Base-by-base conservation (phyloP, 2,113 vertebrate genomes). In the Murina feae region DNA sequence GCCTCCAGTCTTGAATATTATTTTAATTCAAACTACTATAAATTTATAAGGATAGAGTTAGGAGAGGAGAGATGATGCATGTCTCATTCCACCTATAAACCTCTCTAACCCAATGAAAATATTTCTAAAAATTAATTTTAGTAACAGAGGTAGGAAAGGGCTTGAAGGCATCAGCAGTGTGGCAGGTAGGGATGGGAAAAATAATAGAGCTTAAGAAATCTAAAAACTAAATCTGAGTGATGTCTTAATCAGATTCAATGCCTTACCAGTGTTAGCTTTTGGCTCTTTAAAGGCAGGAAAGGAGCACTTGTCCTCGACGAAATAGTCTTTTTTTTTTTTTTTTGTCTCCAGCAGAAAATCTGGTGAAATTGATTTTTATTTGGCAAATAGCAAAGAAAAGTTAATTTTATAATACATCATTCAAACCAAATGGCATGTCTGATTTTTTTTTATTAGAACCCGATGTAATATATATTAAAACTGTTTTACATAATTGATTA, bases 401-500 rank as follows among this genome's bases (percentile, higher is more conserved):
- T 84, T 91, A 91, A 92, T 97, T 96, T 94, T 91, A 39, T 63
- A 75, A 96, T 89, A 76, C 20, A 81, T 94, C 74, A 84, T 79
- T 91, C 79, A 91, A 30, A 44, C 39, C 74, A 72, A 96, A 68
- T 91, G 39, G 42, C 83, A 94, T 44, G 9, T 51, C 30, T 91
- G 39, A 81, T 58, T 30, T 66, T n/a, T n/a, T n/a, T 85, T 91
- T 71, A 89, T 66, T 86, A 86, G 49, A 86, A 95, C 47, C 23
- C 0, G 0, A 55, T 91, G 18, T 55, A 60, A 89, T 92, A 93
- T 91, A 94, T 76, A 66, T 79, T 91, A 86, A 81, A 51, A 93
- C 90, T 75, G 0, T 71, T 95, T 91, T 90, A 60, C 78, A 72
- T 69, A 96, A 92, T 86, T 90, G 49, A 93, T 91, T 93, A 42